Percentiles rank a stretch among this genome's conserved stretches.
Evolutionary conservation across 2,113 vertebrate genomes (phyloP).

Genomic region (Apodemus sylvaticus): DNA sequence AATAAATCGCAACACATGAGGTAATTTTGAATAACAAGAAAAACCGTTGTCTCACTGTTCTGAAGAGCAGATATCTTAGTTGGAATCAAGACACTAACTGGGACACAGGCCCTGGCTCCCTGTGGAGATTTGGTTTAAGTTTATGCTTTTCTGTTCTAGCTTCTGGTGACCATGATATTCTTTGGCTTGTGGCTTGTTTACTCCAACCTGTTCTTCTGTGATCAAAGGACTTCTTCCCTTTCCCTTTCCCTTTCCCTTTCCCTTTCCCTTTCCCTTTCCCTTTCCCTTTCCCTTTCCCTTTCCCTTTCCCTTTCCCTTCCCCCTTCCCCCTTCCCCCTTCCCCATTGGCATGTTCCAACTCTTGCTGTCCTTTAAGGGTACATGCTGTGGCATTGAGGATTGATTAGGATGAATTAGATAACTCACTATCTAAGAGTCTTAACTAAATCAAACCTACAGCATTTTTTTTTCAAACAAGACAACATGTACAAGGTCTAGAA

Average conservation of each 20-base stretch:
- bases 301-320: no score
- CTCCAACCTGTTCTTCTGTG: not conserved
- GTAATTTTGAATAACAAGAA: not conserved
- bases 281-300: no score
- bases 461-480: not conserved
- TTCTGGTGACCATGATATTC: not conserved
- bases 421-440: not conserved
- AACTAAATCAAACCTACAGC: not conserved
- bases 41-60: not conserved
- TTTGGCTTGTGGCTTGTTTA: not conserved
- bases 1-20: not conserved
- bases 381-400: not conserved
- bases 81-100: not conserved
- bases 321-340: no score
- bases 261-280: no score
- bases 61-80: not conserved
- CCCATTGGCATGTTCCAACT: not conserved
- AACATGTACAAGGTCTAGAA: not conserved
- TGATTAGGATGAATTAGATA: not conserved
- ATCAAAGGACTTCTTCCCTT: not conserved
- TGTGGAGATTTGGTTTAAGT: not conserved
- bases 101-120: not conserved
- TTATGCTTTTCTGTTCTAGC: not conserved
- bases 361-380: not conserved
- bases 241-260: no score